phyloP scores from a whole-genome alignment of 2,113 vertebrate species.

The Seriola aureovittata region DNA sequence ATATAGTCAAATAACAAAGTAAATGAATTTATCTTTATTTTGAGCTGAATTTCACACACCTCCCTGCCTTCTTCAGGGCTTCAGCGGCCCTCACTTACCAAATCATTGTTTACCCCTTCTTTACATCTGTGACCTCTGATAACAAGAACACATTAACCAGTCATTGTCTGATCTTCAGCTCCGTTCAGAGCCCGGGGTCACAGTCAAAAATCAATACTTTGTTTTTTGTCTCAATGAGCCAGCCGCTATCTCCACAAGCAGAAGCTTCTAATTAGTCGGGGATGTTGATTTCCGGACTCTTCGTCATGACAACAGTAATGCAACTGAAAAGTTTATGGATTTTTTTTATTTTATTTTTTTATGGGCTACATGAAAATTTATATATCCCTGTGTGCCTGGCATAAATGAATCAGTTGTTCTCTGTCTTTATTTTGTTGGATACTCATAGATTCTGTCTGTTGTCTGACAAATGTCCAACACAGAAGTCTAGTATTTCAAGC shows the following conservation, averaged over 20 bases:
- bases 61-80: constrained; percentile 1
- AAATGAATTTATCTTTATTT: not conserved
- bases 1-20: not conserved
- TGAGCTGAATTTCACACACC: not conserved
- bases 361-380: constrained; percentile 1
- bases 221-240: constrained; percentile 40
- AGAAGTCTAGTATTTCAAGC: constrained; percentile 63
- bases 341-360: constrained; percentile 31
- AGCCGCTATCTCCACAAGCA: constrained; percentile 58
- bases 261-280: constrained; percentile 37
- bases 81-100: not conserved
- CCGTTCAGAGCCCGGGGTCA: constrained; percentile 49
- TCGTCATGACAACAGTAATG: not conserved
- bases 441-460: constrained; percentile 31
- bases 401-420: constrained; percentile 13
- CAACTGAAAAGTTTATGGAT: constrained; percentile 12
- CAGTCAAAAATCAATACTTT: constrained; percentile 65
- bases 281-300: constrained; percentile 9
- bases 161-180: constrained; percentile 61
- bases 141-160: constrained; percentile 52
- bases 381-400: not conserved
- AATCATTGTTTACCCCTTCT: not conserved
- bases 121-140: constrained; percentile 60
- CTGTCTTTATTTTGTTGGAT: constrained; percentile 5
- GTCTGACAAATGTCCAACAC: constrained; percentile 59